Conservation (phyloP, 2,888 invertebrate genomes). For the Spodoptera littoralis region DNA sequence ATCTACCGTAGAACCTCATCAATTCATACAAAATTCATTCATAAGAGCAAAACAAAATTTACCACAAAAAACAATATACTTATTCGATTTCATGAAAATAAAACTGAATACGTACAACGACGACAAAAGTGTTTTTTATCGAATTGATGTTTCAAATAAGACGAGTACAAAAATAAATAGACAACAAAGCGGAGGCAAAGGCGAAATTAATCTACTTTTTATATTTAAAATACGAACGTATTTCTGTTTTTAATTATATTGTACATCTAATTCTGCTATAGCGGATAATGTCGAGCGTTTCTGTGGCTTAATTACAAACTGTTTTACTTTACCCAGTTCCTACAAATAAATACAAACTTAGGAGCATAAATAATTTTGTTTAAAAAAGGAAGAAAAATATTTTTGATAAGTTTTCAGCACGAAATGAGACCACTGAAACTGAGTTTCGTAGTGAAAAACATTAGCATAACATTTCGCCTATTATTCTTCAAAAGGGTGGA, state of each 20-base stretch:
- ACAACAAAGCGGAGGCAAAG: constrained; percentile 22
- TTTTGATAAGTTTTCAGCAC: constrained; percentile 59
- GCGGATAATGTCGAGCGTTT: constrained; percentile 50
- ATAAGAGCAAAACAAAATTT: not conserved
- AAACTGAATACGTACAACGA: not conserved
- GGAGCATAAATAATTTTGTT: constrained; percentile 51
- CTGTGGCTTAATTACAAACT: constrained; percentile 61
- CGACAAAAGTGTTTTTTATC: constrained; percentile 5
- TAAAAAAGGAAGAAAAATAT: constrained; percentile 46
- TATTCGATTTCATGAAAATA: not conserved
- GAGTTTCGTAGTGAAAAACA: constrained; percentile 32
- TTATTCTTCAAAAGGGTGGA: too few species aligned
- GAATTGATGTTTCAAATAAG: constrained; percentile 7
- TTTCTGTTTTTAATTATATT: constrained; percentile 55
- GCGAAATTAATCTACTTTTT: constrained; percentile 23
- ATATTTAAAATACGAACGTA: constrained; percentile 14
- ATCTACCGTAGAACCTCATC: constrained; percentile 7
- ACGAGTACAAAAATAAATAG: constrained; percentile 9
- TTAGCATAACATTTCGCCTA: too few species aligned
- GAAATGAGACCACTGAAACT: constrained; percentile 40
- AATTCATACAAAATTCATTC: not conserved
- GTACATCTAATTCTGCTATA: constrained; percentile 48
- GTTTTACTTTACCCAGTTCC: constrained; percentile 58
- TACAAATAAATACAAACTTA: constrained; percentile 58
- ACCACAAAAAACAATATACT: not conserved